Percentiles rank a stretch among this genome's conserved stretches.
phyloP scores from a whole-genome alignment of 2,797 vertebrate species.

The Xerus rutilus region DNA sequence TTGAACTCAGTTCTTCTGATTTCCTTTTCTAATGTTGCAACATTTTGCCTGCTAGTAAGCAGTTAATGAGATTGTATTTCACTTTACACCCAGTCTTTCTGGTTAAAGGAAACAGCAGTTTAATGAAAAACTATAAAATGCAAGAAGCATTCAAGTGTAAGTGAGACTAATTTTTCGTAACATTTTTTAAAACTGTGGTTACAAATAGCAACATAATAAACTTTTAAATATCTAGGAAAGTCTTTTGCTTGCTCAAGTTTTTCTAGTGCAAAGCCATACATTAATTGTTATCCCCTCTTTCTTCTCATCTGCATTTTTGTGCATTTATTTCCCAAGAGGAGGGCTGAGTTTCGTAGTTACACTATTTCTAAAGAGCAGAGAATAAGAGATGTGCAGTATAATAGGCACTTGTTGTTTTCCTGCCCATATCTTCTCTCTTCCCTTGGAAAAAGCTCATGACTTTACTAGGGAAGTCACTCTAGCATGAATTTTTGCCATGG shows the following conservation, averaged over 20 bases:
- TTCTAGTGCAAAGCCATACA: neutral
- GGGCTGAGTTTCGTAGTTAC: neutral
- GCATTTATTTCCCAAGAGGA: neutral
- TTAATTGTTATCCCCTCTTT: neutral
- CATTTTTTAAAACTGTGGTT: neutral
- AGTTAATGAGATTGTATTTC: neutral
- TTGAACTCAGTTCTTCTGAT: conserved; percentile 16
- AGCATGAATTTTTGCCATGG: neutral
- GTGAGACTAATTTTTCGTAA: neutral
- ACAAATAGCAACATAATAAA: neutral
- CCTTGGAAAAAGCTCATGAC: neutral
- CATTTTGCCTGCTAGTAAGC: neutral
- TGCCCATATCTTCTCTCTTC: neutral
- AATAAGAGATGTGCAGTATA: neutral
- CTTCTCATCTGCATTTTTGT: neutral
- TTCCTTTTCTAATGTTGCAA: neutral
- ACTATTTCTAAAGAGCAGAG: neutral
- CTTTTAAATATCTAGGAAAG: neutral
- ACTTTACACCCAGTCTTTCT: neutral
- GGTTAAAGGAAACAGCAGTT: neutral
- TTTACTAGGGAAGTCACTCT: neutral
- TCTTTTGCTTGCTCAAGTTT: neutral
- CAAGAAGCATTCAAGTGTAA: neutral
- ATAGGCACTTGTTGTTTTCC: neutral
- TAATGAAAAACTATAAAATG: neutral